Evolutionary conservation across 2,113 vertebrate genomes (phyloP), one percentile per base, ranked within the genome.

Genomic region (Zosterops japonicus): DNA sequence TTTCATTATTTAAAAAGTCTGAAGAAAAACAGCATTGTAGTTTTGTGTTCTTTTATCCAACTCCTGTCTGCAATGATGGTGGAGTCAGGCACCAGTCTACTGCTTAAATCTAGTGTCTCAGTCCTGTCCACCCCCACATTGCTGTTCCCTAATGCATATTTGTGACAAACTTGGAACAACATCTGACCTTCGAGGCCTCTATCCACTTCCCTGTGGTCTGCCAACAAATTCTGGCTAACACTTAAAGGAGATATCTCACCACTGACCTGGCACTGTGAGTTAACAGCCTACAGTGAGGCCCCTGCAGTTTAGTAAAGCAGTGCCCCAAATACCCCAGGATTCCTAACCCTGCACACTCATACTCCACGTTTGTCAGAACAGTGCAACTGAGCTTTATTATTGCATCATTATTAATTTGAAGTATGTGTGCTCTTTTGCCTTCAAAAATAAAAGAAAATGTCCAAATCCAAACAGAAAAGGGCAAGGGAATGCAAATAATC

Each of bases 91-190:
- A 95, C 83, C 89, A 89, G 91, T 60, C 93, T 81, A 39, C 69
- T 89, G 59, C 91, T 75, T 68, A 79, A 82, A 89, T 78, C 64
- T 36, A 67, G 35, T 0, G 0, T 89, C 83, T 81, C 80, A 83
- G 69, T 24, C 72, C 65, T 10, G 8, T 56, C 91, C 87, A 78
- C 93, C 94, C 89, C 76, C 94, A 82, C 65, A n/a, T 0, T 56
- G 39, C 61, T 36, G 65, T 60, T 91, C 93, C 83, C 70, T 92
- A 75, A 71, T 46, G 91, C 61, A 71, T 87, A 84, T 72, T 89
- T 91, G 95, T 68, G 93, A 97, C 96, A 97, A 92, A 94, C 93
- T 95, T 97, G 95, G 91, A 97, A 97, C 69, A 91, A 92, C 89
- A 95, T 95, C 81, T 95, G 94, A 97, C 89, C 95, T 89, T 75